Conservation (phyloP, 2,113 vertebrate species). For the Microtus ochrogaster region DNA sequence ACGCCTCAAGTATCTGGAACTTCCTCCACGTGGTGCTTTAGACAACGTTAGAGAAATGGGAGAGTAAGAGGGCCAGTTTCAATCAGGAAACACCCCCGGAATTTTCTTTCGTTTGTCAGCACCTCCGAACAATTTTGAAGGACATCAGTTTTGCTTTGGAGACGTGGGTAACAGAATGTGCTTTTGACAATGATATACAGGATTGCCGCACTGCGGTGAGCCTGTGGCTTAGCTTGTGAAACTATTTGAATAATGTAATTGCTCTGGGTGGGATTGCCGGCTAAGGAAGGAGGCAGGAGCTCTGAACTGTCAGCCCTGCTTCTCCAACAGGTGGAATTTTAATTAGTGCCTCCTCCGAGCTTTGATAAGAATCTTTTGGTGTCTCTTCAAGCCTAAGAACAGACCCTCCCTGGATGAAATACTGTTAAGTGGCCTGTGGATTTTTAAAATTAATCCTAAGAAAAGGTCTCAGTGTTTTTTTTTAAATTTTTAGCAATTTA, state of each 20-base stretch:
- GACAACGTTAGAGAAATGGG: not conserved
- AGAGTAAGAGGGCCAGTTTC: not conserved
- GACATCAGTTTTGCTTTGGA: conserved; percentile 1
- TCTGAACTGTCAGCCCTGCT: conserved; percentile 43
- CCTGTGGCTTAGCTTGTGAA: not conserved
- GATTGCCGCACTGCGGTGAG: not conserved
- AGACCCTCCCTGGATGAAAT: conserved; percentile 18
- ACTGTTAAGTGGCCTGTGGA: not conserved
- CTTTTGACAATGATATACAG: not conserved
- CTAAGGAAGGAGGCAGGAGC: conserved; percentile 25
- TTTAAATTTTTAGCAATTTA: not conserved
- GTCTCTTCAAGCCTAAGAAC: conserved; percentile 39
- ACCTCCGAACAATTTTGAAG: not conserved
- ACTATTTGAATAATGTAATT: conserved; percentile 56
- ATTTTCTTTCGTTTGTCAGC: not conserved
- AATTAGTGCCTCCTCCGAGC: conserved; percentile 27
- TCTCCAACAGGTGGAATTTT: conserved; percentile 63
- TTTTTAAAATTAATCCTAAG: conserved; percentile 5
- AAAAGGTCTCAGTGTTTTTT: not conserved
- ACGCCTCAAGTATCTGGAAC: conserved; percentile 1
- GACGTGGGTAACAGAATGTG: not conserved
- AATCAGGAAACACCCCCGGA: not conserved
- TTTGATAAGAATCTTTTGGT: conserved; percentile 66
- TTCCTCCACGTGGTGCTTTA: not conserved
- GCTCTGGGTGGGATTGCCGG: conserved; percentile 27